Evolutionary conservation across 2,797 vertebrate genomes (phyloP).

Genomic region (Paramormyrops hopkinsi): DNA sequence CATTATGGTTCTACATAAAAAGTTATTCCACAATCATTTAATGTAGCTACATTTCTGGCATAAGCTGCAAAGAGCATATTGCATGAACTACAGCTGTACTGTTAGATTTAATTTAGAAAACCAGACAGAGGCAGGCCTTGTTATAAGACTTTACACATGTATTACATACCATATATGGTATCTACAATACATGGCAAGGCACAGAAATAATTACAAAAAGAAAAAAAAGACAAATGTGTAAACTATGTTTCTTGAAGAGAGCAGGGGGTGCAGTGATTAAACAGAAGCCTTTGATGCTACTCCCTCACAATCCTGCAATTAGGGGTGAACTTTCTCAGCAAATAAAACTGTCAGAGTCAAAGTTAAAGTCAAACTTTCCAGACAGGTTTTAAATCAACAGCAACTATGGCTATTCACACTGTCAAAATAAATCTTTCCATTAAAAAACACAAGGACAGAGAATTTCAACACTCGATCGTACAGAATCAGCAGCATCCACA

Average conservation of each 20-base stretch:
- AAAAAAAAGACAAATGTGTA: neutral
- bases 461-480: neutral
- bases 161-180: neutral
- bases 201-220: neutral
- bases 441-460: neutral
- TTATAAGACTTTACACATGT: neutral
- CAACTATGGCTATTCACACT: neutral
- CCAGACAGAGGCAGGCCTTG: neutral
- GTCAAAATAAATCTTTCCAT: neutral
- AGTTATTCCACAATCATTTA: neutral
- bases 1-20: neutral
- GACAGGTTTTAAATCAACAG: neutral
- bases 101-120: neutral
- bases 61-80: neutral
- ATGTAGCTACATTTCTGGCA: neutral
- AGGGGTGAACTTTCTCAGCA: neutral
- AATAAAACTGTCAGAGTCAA: neutral
- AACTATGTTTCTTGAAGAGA: neutral
- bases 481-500: neutral
- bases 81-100: neutral
- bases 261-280: neutral
- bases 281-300: neutral
- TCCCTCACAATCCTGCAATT: neutral
- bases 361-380: neutral
- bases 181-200: neutral